These are phyloP conservation scores for Garra rufa DNA, from an alignment of 2,113 vertebrate genomes.

Conservation along the genomic window DNA sequence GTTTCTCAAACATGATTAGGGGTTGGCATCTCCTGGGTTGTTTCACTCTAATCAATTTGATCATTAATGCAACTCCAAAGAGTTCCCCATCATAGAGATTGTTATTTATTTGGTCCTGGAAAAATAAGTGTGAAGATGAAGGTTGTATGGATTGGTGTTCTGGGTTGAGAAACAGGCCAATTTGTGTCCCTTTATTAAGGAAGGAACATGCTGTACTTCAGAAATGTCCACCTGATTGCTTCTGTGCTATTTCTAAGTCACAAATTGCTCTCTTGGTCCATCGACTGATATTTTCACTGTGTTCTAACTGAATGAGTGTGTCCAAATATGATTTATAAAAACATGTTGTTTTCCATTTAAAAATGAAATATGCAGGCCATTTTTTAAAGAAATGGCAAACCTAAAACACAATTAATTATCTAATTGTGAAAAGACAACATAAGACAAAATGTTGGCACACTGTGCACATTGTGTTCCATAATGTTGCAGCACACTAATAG, in stretches of 20 bases:
- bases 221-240: conserved; percentile 16
- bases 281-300: conserved; percentile 7
- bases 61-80: conserved; percentile 38
- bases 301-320: neutral
- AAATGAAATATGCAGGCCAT: neutral
- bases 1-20: conserved; percentile 33
- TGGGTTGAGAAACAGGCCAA: conserved; percentile 12
- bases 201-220: conserved; percentile 27
- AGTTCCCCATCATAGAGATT: conserved; percentile 24
- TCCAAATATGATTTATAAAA: conserved; percentile 26
- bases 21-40: conserved; percentile 5
- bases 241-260: neutral
- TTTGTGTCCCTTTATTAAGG: conserved; percentile 40
- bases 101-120: conserved; percentile 40
- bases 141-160: neutral
- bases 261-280: conserved; percentile 17
- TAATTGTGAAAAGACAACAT: neutral
- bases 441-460: neutral
- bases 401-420: neutral
- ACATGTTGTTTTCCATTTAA: neutral
- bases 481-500: neutral
- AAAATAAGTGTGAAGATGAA: conserved; percentile 20
- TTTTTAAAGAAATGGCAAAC: neutral
- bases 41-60: conserved; percentile 33
- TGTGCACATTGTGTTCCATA: neutral